Base-by-base conservation (phyloP, 2,888 invertebrate species). In the Trilocha varians region DNA sequence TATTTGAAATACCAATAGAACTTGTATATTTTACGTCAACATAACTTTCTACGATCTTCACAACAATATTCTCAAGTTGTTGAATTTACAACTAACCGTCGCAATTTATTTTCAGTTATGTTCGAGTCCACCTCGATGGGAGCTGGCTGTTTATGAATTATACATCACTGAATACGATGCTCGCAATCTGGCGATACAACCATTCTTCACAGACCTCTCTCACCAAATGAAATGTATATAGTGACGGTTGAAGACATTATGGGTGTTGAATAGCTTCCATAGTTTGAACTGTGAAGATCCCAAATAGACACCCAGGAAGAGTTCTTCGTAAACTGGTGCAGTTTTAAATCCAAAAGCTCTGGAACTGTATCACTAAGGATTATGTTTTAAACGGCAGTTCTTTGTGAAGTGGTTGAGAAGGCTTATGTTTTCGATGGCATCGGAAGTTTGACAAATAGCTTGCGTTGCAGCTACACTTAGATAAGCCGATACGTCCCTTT, bases 391-490 rank as follows among this genome's bases (percentile, higher is more conserved):
- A 32, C 44, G 44, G 34, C 37, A 65, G 41, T 64, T 63, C 44
- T 13, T n/a, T 39, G 52, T 40, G 32, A 70, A 71, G 73, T 53
- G 41, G 17, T 44, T 36, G 42, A 38, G n/a, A 46, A 45, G 55
- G 63, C 58, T 66, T 64, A 65, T 74, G 70, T 74, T 75, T 76
- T 70, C 65, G 68, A 61, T 64, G 51, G 57, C 52, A 60, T 66
- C 54, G 64, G 70, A 76, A 77, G 74, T 78, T 78, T 77, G 77
- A 76, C 72, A 76, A 77, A 76, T 71, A 68, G 67, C 70, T 69
- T 47, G 53, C 57, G 68, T 63, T 73, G 74, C 74, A 75, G 69
- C 72, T 70, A 57, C 59, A 56, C 66, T 62, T 57, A 61, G 73
- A 77, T 77, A 78, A 77, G 74, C 75, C 65, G 67, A 70, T 68